phyloP scores from a whole-genome alignment of 2,888 invertebrate species.

The Agrypnus murinus region DNA sequence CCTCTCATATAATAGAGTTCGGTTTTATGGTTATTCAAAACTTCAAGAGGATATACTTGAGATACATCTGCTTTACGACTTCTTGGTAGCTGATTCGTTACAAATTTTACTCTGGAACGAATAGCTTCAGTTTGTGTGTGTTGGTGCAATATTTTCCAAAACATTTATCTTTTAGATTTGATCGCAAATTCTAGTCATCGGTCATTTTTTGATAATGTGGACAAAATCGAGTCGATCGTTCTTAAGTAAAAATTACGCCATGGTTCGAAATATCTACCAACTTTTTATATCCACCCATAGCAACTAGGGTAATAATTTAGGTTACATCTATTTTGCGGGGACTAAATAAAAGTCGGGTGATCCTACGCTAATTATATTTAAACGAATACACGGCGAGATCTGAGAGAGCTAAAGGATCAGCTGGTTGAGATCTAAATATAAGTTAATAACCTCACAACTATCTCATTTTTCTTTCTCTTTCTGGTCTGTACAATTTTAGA shows the following conservation, averaged over 20 bases:
- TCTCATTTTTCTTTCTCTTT: conserved; percentile 13
- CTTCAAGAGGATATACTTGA: conserved; percentile 3
- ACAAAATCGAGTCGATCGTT: not conserved
- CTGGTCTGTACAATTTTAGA: conserved; percentile 27
- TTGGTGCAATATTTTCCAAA: not conserved
- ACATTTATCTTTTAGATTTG: not conserved
- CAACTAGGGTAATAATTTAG: conserved; percentile 25
- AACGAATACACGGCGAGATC: conserved; percentile 20
- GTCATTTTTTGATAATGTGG: not conserved
- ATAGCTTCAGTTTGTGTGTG: not conserved
- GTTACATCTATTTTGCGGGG: conserved; percentile 21
- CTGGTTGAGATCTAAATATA: conserved; percentile 43
- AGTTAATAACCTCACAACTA: conserved; percentile 44
- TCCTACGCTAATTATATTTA: conserved; percentile 25
- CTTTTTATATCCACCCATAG: conserved; percentile 1
- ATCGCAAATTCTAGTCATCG: not conserved
- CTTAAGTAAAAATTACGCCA: not conserved
- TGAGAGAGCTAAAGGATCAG: conserved; percentile 32
- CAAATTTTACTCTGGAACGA: not conserved
- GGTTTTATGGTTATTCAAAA: conserved; percentile 4
- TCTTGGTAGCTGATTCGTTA: not conserved
- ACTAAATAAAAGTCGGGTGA: conserved; percentile 11
- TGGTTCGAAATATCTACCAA: conserved; percentile 6
- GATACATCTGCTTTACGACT: not conserved
- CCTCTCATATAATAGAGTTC: not conserved